These are phyloP conservation scores for Prorops nasuta DNA, from an alignment of 1,140 invertebrate genomes.

Conservation along the genomic window DNA sequence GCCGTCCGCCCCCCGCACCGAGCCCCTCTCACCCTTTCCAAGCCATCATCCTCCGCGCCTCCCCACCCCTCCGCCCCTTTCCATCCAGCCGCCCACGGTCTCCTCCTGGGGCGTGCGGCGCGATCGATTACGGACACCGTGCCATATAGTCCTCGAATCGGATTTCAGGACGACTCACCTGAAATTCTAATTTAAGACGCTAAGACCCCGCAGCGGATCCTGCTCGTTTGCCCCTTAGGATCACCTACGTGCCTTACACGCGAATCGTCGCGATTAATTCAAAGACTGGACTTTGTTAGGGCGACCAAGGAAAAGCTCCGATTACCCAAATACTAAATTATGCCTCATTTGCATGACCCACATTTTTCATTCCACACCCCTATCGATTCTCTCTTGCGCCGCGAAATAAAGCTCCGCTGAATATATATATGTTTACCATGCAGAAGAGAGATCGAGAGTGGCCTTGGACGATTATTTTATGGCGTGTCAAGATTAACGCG, in stretches of 20 bases:
- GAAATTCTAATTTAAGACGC: conserved; percentile 30
- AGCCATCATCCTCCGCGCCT: neutral
- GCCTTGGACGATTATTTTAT: too few relatives aligned
- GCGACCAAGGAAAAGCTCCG: too few relatives aligned
- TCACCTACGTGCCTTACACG: neutral
- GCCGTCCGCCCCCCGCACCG: neutral
- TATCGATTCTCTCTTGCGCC: too few relatives aligned
- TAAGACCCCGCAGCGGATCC: conserved; percentile 9
- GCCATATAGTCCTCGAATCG: conserved; percentile 15
- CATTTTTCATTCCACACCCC: too few relatives aligned
- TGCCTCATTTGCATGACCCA: too few relatives aligned
- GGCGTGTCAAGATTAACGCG: too few relatives aligned
- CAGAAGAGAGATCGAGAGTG: too few relatives aligned
- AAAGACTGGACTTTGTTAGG: too few relatives aligned
- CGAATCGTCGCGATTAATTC: conserved; percentile 23
- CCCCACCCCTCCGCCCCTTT: neutral
- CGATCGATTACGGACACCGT: conserved; percentile 18
- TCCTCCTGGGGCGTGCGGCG: neutral
- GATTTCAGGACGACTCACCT: conserved; percentile 20
- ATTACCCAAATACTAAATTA: too few relatives aligned
- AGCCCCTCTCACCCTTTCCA: neutral
- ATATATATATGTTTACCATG: too few relatives aligned
- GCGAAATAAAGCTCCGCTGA: too few relatives aligned
- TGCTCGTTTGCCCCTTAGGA: conserved; percentile 12
- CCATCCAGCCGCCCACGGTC: neutral